Base-by-base conservation (phyloP, 2,113 vertebrate species). In the Phrynocephalus versicolor region DNA sequence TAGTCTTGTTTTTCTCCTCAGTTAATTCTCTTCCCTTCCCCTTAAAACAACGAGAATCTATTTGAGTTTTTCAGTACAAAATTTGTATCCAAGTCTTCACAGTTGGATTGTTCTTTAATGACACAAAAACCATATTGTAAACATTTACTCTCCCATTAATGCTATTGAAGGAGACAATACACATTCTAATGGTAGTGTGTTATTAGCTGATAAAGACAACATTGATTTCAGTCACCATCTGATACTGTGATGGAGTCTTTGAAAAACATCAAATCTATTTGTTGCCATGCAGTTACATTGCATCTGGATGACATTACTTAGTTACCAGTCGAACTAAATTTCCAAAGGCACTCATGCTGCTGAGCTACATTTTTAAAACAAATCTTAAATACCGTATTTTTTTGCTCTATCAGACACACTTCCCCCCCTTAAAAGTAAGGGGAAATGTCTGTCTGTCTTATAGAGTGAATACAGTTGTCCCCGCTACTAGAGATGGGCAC, bases 231-330 rank as follows among this genome's bases (percentile, higher is more conserved):
- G 15, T 85, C 75, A 41, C 15, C 6, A 57, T 58, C 37, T 85
- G 81, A 92, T 67, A n/a, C 2, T 81, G 88, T 81, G 55, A 18
- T 41, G 27, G 30, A 58, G 30, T 2, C 58, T 87, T 79, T 87
- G 67, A 87, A 78, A 88, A 83, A 58, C 55, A 72, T 14, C 75
- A 76, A 37, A 30, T 74, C n/a, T 33, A 27, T 1, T 85, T 90
- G 87, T 86, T 88, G 21, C 14, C 75, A 78, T 67, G 9, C 5
- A 80, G 15, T 80, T 87, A 58, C 62, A 81, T 45, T 82, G 27
- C 58, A 89, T 86, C 27, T 86, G 83, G 30, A 86, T 10, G 5
- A 5, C 10, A 51, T 51, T 85, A 23, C 35, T 30, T 73, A 84
- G 65, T 84, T 85, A 85, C 33, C 35, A 16, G 3, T 80, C 64